Base-by-base conservation (phyloP, 2,888 invertebrate species). In the Tryphoninae sp. region DNA sequence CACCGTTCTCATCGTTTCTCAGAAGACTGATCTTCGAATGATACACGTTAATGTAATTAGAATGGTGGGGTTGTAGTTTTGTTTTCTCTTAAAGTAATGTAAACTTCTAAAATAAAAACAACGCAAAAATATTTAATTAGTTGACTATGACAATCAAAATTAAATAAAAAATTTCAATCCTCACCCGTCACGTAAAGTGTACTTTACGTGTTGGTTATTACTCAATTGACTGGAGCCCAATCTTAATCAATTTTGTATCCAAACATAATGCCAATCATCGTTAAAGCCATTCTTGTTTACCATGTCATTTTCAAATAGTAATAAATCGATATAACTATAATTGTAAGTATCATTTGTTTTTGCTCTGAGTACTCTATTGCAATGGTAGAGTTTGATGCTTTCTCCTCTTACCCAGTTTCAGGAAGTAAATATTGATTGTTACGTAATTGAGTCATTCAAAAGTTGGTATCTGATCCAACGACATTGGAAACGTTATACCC, bases 71-170 rank as follows among this genome's bases (percentile, higher is more conserved):
- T 55, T 72, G 42, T 11, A 64, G 42, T 9, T 42, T 3, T 8
- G n/a, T n/a, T 19, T n/a, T 49, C n/a, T 64, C 8, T 16, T 3
- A n/a, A 64, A 64, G 19, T 19, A 64, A 16, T 49, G 64, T 2
- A 64, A 42, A 64, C 64, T 45, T 42, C 64, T 64, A 45, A 64
- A 64, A 64, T 19, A 45, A 64, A 23, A 22, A 58, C 8, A 51
- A n/a, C 6, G n/a, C 40, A 45, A 64, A 23, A 22, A 58, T 23
- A 51, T 51, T 1, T 51, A n/a, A n/a, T 51, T 51, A 51, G 16
- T n/a, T 2, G 55, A 55, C 22, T 4, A 19, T 19, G 7, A 9
- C 7, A 22, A 6, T 49, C 1, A 0, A n/a, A 58, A 3, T 58
- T 9, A 19, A 58, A 23, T 49, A 49, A 49, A n/a, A n/a, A 49